These are phyloP conservation scores for Euwallacea similis DNA, from an alignment of 1,140 invertebrate species.

Conservation along the genomic window DNA sequence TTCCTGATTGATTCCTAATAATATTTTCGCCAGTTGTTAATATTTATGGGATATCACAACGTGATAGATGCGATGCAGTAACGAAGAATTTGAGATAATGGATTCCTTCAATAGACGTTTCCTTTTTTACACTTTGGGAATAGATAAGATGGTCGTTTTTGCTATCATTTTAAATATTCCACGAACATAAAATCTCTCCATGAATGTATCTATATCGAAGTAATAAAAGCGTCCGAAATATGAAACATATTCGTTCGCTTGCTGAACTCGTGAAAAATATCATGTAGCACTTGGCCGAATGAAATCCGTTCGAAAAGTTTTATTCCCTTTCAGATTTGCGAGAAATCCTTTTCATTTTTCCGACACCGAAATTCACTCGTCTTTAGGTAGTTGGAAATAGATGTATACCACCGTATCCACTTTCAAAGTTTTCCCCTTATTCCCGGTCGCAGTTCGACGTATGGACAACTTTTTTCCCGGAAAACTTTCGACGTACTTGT, in stretches of 20 bases:
- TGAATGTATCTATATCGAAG: background rate
- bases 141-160: no score
- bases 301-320: conserved; percentile 13
- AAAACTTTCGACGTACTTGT: no score
- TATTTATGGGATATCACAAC: conserved; percentile 9
- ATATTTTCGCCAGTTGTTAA: background rate
- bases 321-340: background rate
- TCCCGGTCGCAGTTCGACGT: background rate
- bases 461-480: background rate
- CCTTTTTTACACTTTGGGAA: no score
- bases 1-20: conserved; percentile 14
- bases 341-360: conserved; percentile 14
- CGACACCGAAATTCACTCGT: conserved; percentile 17
- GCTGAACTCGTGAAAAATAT: conserved; percentile 6
- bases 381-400: conserved; percentile 10
- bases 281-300: conserved; percentile 10
- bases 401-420: conserved; percentile 10
- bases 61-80: background rate
- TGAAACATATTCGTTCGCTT: conserved; percentile 2
- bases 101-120: no score
- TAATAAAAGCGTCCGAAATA: background rate
- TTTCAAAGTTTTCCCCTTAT: background rate
- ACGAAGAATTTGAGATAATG: background rate
- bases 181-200: no score
- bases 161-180: no score